These are phyloP conservation scores for Pogona vitticeps DNA, from an alignment of 2,113 vertebrate genomes.

Conservation along the genomic window DNA sequence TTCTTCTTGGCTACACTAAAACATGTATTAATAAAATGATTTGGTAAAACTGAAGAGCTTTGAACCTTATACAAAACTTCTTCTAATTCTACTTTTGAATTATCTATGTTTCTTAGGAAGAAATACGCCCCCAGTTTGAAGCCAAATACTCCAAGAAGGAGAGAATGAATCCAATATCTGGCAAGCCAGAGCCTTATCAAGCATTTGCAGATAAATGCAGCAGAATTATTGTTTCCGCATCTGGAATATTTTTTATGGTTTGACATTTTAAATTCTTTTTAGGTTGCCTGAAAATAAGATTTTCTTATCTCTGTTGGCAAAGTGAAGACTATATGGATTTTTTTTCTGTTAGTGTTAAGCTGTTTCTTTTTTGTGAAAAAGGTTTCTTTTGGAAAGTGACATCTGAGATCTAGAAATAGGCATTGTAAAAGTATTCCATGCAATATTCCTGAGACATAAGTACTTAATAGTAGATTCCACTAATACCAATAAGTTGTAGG, in stretches of 20 bases:
- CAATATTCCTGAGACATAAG: not conserved
- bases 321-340: not conserved
- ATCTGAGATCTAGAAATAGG: not conserved
- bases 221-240: conserved; percentile 90
- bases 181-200: conserved; percentile 93
- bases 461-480: not conserved
- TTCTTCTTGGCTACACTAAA: not conserved
- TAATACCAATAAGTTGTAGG: not conserved
- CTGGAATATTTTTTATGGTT: conserved; percentile 97
- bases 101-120: conserved; percentile 81
- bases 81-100: conserved; percentile 26
- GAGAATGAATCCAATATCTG: conserved; percentile 91
- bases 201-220: conserved; percentile 95
- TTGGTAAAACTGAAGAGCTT: not conserved
- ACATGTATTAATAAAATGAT: not conserved
- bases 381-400: not conserved
- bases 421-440: not conserved
- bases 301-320: not conserved
- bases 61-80: conserved; percentile 6
- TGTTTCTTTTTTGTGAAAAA: not conserved
- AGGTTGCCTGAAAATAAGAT: conserved; percentile 34
- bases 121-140: conserved; percentile 96
- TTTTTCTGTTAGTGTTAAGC: not conserved
- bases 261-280: conserved; percentile 64
- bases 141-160: conserved; percentile 95